phyloP scores from a whole-genome alignment of 2,797 vertebrate species.

The Danio kyathit region DNA sequence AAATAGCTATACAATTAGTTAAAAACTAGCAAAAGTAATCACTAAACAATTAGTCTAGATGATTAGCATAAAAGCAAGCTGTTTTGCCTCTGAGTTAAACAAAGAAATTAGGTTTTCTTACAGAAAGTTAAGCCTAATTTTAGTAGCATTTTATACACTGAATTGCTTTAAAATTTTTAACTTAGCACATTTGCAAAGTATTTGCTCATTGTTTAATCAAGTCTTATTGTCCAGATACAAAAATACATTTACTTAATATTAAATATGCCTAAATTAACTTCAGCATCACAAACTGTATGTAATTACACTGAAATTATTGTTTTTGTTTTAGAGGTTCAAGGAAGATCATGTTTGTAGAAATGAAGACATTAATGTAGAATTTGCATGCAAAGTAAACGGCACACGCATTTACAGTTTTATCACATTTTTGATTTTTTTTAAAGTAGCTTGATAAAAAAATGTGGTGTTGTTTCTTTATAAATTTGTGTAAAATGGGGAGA shows the following conservation, averaged over 20 bases:
- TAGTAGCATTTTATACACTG: neutral
- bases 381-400: no score
- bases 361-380: no score
- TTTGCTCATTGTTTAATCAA: neutral
- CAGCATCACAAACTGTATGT: neutral
- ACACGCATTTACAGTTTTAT: no score
- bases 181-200: neutral
- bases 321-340: neutral
- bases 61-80: neutral
- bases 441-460: no score
- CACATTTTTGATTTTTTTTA: no score
- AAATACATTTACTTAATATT: neutral
- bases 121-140: neutral
- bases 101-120: neutral
- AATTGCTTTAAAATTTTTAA: neutral
- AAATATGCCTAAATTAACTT: neutral
- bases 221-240: neutral
- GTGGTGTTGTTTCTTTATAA: no score
- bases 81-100: neutral
- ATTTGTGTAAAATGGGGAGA: no score
- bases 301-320: neutral
- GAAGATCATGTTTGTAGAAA: neutral
- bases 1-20: neutral
- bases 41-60: neutral
- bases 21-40: slow-evolving; percentile 2